Percentiles rank a stretch among this genome's conserved stretches.
Conservation (phyloP, 2,113 vertebrate species). For the Podiceps cristatus region DNA sequence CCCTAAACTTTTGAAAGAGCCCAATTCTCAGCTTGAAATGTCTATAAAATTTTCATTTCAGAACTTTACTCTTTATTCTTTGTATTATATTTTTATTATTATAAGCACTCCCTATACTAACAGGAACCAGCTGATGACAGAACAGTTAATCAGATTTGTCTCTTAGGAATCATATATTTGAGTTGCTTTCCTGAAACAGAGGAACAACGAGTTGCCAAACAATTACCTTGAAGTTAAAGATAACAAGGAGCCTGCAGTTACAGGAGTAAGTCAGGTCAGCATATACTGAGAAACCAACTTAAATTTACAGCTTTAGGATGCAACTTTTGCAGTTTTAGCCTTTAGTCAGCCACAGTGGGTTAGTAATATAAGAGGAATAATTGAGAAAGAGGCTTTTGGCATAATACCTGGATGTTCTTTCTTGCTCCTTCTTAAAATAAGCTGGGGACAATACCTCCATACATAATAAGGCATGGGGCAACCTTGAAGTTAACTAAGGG, state of each 20-base stretch:
- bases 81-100: slow-evolving; percentile 25
- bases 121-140: slow-evolving; percentile 30
- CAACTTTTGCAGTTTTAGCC: slow-evolving; percentile 29
- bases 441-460: slow-evolving; percentile 18
- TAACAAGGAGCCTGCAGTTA: not conserved
- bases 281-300: not conserved
- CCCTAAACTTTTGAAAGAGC: not conserved
- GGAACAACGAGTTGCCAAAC: not conserved
- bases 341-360: slow-evolving; percentile 25
- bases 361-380: slow-evolving; percentile 36
- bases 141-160: slow-evolving; percentile 1
- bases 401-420: slow-evolving; percentile 51
- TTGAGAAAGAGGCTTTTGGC: slow-evolving; percentile 52
- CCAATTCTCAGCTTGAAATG: not conserved
- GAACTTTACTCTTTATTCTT: slow-evolving; percentile 13
- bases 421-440: slow-evolving; percentile 40
- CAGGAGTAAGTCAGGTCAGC: slow-evolving; percentile 39
- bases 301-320: slow-evolving; percentile 25
- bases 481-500: slow-evolving; percentile 24
- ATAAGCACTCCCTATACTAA: not conserved
- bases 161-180: not conserved
- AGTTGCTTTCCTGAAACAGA: slow-evolving; percentile 11
- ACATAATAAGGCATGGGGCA: slow-evolving; percentile 6
- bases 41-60: not conserved
- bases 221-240: slow-evolving; percentile 41